phyloP scores from a whole-genome alignment of 2,797 vertebrate species.

The Scarus forsteni region DNA sequence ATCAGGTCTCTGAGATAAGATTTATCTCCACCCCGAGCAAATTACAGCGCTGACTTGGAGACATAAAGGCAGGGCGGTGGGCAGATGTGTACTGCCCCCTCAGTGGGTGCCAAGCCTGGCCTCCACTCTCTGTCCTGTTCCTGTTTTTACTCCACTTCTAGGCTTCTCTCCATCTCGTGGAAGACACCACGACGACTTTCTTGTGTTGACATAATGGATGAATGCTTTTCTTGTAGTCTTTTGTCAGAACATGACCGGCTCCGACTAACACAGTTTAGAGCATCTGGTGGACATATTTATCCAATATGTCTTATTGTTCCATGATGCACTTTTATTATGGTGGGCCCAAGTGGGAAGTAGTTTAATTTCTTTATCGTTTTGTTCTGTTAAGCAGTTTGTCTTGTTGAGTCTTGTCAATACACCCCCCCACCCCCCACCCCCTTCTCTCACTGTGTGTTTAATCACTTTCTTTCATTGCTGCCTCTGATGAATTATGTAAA shows the following conservation, averaged over 20 bases:
- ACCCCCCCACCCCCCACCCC: constrained; percentile 12
- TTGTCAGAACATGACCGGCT: constrained; percentile 42
- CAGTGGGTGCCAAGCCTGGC: constrained; percentile 62
- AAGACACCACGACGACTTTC: constrained; percentile 49
- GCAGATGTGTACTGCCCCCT: constrained; percentile 72
- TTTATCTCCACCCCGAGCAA: constrained; percentile 88
- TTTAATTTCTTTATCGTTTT: constrained; percentile 75
- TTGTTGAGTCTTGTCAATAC: constrained; percentile 69
- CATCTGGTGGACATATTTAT: constrained; percentile 58
- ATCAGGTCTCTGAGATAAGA: constrained; percentile 95
- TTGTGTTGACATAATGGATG: constrained; percentile 55
- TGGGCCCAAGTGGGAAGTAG: constrained; percentile 62
- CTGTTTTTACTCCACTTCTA: constrained; percentile 19
- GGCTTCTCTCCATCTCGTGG: constrained; percentile 18
- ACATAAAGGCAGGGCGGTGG: constrained; percentile 71
- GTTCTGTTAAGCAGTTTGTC: constrained; percentile 70
- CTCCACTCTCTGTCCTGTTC: constrained; percentile 25
- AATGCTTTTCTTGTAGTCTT: constrained; percentile 46
- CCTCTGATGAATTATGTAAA: constrained; percentile 85
- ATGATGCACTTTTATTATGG: constrained; percentile 63
- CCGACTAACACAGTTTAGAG: constrained; percentile 41
- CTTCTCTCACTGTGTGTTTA: constrained; percentile 63
- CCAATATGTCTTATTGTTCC: constrained; percentile 63
- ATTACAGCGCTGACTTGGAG: constrained; percentile 83
- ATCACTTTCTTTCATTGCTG: constrained; percentile 69